Percentiles rank a stretch among this genome's conserved stretches.
Conservation (phyloP, 1,140 invertebrate species). For the Pissodes strobi region DNA sequence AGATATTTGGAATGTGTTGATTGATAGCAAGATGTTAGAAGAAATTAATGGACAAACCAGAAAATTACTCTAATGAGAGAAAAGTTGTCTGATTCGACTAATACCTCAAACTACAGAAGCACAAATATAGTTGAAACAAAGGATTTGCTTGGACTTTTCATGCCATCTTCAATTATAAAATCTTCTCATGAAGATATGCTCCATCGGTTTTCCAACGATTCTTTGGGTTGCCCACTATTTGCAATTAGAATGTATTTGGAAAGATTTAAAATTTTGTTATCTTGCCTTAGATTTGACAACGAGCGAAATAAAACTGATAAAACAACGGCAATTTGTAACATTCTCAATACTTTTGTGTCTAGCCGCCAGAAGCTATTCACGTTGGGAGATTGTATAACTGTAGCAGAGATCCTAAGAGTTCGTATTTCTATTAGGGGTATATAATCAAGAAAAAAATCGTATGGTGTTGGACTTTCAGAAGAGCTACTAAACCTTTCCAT, state of each 20-base stretch:
- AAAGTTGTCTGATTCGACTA: constrained; percentile 1
- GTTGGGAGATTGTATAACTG: constrained; percentile 14
- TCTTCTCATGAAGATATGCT: constrained; percentile 11
- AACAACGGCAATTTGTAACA: constrained; percentile 8
- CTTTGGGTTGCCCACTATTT: constrained; percentile 11
- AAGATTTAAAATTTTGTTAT: constrained; percentile 16
- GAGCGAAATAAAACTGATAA: constrained; percentile 8
- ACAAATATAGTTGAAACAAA: not conserved
- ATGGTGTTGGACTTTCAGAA: constrained; percentile 16
- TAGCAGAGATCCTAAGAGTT: constrained; percentile 17
- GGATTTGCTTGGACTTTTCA: constrained; percentile 23
- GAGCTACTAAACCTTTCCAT: constrained; percentile 11
- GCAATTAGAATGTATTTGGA: constrained; percentile 11
- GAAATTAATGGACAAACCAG: constrained; percentile 4
- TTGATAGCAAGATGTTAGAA: constrained; percentile 1
- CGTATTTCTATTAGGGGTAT: constrained; percentile 23
- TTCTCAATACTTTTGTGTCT: no score
- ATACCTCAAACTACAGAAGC: not conserved
- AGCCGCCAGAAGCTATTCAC: constrained; percentile 8
- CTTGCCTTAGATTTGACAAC: constrained; percentile 27
- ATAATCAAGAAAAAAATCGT: constrained; percentile 14
- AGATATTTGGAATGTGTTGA: not conserved
- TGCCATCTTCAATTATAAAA: constrained; percentile 7
- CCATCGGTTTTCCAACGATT: constrained; percentile 20
- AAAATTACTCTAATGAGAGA: not conserved